Evolutionary conservation across 2,113 vertebrate genomes (phyloP), one percentile per base, ranked within the genome.

Genomic region (Chionomys nivalis): DNA sequence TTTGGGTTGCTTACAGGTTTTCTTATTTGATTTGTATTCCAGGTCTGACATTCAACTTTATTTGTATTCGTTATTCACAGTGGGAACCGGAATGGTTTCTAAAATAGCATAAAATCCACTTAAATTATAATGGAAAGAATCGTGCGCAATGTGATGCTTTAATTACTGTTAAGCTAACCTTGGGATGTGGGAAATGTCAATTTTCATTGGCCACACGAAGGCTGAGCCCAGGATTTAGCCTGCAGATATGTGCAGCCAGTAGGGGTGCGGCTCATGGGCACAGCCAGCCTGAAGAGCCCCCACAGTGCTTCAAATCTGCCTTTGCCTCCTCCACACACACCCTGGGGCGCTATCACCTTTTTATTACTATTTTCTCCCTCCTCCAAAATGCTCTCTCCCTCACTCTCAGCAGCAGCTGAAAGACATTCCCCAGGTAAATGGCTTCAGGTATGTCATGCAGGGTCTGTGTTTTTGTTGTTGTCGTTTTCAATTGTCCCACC

Each of bases 21-120:
- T 95, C 89, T 90, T 65, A 19, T 75, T 97, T 31, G 3, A 96
- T 96, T 97, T 96, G 55, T 96, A 97, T 96, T 97, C 93, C 79
- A 89, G 76, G 93, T 98, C 89, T 98, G 98, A 98, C 98, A 98
- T 98, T 98, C 97, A 98, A 93, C 97, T 98, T 98, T 98, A 98
- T 98, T 98, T 96, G 95, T 95, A 98, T 97, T 97, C 88, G 68
- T 96, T 98, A 97, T 65, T 94, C 97, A 89, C 96, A 97, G 95
- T 97, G 83, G 95, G 49, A 96, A 94, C 9, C 86, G 55, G 83
- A 79, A 61, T 87, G 36, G 55, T 97, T 95, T 97, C 93, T 66
- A 91, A 96, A 93, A 97, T 95, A 97, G 23, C 79, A 96, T 97
- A 94, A 95, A 87, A 98, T 97, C 90, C 72, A 96, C 96, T 76